phyloP scores from a whole-genome alignment of 2,797 vertebrate species.

The Gymnoscopelus braueri region DNA sequence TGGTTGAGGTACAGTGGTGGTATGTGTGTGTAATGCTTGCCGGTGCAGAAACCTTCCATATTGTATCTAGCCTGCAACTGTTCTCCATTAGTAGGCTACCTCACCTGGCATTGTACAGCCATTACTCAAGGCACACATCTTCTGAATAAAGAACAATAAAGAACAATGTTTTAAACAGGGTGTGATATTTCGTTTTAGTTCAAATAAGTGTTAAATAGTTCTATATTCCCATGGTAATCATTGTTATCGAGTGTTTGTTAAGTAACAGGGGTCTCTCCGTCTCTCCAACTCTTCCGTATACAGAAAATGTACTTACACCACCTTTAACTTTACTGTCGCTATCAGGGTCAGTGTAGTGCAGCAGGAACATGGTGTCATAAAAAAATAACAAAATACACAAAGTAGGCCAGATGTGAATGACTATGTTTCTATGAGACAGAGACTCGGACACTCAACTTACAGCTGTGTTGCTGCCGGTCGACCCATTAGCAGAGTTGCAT shows the following conservation, averaged over 20 bases:
- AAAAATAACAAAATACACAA: too few relatives aligned
- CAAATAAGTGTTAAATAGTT: too few relatives aligned
- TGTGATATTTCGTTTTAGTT: too few relatives aligned
- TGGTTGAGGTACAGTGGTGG: not conserved
- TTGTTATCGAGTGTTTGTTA: too few relatives aligned
- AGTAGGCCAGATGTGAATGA: too few relatives aligned
- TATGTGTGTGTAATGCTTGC: slow-evolving; percentile 8
- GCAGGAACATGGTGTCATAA: not conserved
- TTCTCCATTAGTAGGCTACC: slow-evolving; percentile 16
- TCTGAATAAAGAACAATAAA: not conserved
- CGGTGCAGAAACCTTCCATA: not conserved
- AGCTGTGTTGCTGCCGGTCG: not conserved
- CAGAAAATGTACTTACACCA: too few relatives aligned
- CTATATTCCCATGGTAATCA: too few relatives aligned
- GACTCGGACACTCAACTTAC: too few relatives aligned
- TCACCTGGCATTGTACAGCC: slow-evolving; percentile 11
- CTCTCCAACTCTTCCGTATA: too few relatives aligned
- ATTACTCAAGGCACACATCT: not conserved
- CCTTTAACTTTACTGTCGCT: not conserved
- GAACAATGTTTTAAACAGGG: too few relatives aligned
- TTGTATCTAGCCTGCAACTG: not conserved
- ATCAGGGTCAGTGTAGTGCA: not conserved
- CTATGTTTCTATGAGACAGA: too few relatives aligned
- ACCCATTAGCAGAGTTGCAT: slow-evolving; percentile 6
- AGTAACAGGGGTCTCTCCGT: too few relatives aligned